phyloP scores from a whole-genome alignment of 2,888 invertebrate genomes.

The Drosophila ochracea region DNA sequence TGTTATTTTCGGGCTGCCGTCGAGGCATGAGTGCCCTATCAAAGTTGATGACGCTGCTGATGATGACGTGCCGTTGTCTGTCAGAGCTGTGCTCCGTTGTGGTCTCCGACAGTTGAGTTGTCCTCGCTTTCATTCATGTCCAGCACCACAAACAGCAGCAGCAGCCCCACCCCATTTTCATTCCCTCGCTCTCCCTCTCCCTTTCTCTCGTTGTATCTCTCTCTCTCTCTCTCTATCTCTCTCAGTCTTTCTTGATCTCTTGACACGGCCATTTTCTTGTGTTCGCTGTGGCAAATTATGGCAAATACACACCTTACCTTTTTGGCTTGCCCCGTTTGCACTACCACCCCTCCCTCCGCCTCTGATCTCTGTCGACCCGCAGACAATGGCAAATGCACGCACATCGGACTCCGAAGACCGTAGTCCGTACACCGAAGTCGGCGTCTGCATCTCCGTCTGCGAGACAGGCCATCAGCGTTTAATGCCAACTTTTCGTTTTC shows the following conservation, averaged over 20 bases:
- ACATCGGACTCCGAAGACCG: constrained; percentile 17
- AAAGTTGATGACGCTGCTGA: constrained; percentile 73
- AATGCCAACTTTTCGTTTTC: constrained; percentile 60
- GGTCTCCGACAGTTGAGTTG: constrained; percentile 62
- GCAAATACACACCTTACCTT: constrained; percentile 81
- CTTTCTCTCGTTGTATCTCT: not conserved
- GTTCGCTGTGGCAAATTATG: constrained; percentile 82
- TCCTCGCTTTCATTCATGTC: constrained; percentile 74
- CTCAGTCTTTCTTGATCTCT: not conserved
- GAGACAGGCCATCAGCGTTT: constrained; percentile 53
- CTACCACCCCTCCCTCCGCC: not conserved
- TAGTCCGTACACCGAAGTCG: constrained; percentile 2
- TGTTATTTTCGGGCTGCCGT: constrained; percentile 62
- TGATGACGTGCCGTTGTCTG: constrained; percentile 74
- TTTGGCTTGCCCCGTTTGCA: constrained; percentile 16
- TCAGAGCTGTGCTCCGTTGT: constrained; percentile 17
- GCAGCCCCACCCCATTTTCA: constrained; percentile 3
- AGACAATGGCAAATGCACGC: constrained; percentile 45
- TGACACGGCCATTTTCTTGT: constrained; percentile 50
- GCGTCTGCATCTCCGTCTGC: constrained; percentile 1
- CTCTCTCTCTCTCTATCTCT: not conserved
- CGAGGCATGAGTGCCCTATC: constrained; percentile 64
- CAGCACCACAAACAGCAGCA: constrained; percentile 19
- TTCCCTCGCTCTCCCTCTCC: not conserved
- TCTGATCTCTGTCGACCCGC: not conserved